Percentiles rank a stretch among this genome's conserved stretches.
These are phyloP conservation scores for Enteromius paludinosus DNA, from an alignment of 2,797 vertebrate species.

Conservation along the genomic window DNA sequence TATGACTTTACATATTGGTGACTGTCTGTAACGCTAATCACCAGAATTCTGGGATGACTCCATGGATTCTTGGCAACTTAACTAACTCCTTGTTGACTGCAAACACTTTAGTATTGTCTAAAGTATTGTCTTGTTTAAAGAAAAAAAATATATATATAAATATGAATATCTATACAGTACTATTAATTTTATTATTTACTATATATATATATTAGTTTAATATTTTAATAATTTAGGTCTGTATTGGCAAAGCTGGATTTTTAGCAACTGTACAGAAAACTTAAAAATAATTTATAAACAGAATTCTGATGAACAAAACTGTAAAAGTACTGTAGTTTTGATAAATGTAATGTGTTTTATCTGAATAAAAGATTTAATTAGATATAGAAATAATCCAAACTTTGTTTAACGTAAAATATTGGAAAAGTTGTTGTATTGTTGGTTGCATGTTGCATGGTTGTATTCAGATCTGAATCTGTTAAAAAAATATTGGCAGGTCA, in stretches of 20 bases:
- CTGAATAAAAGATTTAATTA: background rate
- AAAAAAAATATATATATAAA: too few species aligned
- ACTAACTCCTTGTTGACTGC: slow-evolving; percentile 8
- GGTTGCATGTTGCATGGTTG: background rate
- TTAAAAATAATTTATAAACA: background rate
- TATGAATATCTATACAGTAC: background rate
- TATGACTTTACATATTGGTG: slow-evolving; percentile 1
- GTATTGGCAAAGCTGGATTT: too few species aligned
- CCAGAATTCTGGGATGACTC: slow-evolving; percentile 19
- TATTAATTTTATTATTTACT: background rate
- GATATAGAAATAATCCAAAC: background rate
- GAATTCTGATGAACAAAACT: background rate
- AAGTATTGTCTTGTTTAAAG: background rate
- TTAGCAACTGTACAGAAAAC: background rate
- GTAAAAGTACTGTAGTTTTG: background rate
- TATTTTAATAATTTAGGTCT: background rate
- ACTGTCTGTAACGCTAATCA: background rate
- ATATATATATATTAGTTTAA: too few species aligned
- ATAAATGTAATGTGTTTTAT: background rate
- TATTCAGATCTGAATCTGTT: too few species aligned
- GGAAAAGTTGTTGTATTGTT: background rate
- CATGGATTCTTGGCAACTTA: slow-evolving; percentile 6
- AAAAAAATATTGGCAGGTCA: too few species aligned
- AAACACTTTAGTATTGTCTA: background rate
- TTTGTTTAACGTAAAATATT: background rate